A percentile compares a stretch with the other conserved stretches of the same genome.
phyloP scores from a whole-genome alignment of 2,888 invertebrate genomes.

The Dioctria rufipes region DNA sequence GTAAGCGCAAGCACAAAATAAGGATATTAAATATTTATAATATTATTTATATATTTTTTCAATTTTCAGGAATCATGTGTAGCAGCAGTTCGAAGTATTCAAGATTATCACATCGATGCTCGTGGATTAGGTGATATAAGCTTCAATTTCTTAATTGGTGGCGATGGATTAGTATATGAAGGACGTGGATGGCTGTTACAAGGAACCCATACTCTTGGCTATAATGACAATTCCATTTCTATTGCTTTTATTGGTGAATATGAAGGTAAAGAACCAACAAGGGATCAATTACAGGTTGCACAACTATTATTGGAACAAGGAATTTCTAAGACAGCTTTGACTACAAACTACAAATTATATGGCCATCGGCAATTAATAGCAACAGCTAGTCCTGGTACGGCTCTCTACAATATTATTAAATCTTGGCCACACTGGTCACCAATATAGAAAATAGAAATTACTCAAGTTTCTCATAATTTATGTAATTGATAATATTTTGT shows the following conservation, averaged over 20 bases:
- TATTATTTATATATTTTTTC: neutral
- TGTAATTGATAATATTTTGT: neutral
- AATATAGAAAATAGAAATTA: neutral
- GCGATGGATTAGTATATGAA: conserved; percentile 68
- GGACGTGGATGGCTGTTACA: conserved; percentile 66
- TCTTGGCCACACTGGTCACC: conserved; percentile 77
- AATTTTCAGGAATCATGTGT: conserved; percentile 61
- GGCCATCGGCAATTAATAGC: conserved; percentile 79
- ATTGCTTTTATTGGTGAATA: conserved; percentile 66
- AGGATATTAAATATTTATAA: neutral
- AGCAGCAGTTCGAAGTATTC: conserved; percentile 65
- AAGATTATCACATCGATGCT: conserved; percentile 66
- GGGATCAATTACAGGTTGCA: conserved; percentile 74
- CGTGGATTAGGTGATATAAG: conserved; percentile 67
- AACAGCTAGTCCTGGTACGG: conserved; percentile 80
- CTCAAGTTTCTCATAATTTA: neutral
- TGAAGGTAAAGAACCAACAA: conserved; percentile 67
- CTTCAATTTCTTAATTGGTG: conserved; percentile 67
- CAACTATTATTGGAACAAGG: conserved; percentile 75
- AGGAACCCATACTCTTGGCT: conserved; percentile 67
- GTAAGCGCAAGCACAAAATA: neutral
- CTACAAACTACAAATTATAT: conserved; percentile 77
- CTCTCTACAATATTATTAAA: conserved; percentile 76
- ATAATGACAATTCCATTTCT: conserved; percentile 66
- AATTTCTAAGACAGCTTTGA: conserved; percentile 74